Evolutionary conservation across 2,888 invertebrate species (phyloP).

Genomic region (Scelioninae gen. 2): DNA sequence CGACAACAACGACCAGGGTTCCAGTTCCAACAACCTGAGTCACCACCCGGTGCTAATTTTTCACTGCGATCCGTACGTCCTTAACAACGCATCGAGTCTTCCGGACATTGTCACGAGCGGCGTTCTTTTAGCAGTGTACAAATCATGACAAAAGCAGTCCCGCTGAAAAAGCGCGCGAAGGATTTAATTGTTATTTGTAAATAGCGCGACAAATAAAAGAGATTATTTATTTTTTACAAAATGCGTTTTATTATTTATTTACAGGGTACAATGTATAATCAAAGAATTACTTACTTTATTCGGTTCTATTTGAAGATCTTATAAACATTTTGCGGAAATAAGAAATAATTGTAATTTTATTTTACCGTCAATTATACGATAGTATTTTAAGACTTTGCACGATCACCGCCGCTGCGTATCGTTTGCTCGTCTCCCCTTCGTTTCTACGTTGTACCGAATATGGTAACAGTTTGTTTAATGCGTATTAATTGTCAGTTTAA

Average conservation of each 20-base stretch:
- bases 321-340: constrained; percentile 24
- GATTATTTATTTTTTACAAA: constrained; percentile 59
- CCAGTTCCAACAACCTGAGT: constrained; percentile 60
- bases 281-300: constrained; percentile 46
- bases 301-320: constrained; percentile 41
- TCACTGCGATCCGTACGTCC: constrained; percentile 74
- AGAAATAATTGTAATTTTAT: constrained; percentile 71
- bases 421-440: too few relatives aligned
- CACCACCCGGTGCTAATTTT: constrained; percentile 74
- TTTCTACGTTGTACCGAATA: too few relatives aligned
- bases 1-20: constrained; percentile 53
- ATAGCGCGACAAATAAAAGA: constrained; percentile 47
- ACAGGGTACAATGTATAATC: constrained; percentile 50
- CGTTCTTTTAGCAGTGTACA: constrained; percentile 73
- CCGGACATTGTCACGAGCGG: constrained; percentile 75
- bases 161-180: constrained; percentile 11
- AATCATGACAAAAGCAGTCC: constrained; percentile 61
- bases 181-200: constrained; percentile 33
- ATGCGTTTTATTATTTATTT: constrained; percentile 53
- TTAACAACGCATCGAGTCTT: constrained; percentile 69
- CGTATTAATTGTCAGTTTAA: background rate
- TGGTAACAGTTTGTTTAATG: too few relatives aligned
- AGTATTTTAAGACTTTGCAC: constrained; percentile 14
- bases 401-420: too few relatives aligned
- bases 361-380: constrained; percentile 24